These are phyloP conservation scores for Kryphioiulus occultus DNA, from an alignment of 2,888 invertebrate genomes.

Conservation along the genomic window DNA sequence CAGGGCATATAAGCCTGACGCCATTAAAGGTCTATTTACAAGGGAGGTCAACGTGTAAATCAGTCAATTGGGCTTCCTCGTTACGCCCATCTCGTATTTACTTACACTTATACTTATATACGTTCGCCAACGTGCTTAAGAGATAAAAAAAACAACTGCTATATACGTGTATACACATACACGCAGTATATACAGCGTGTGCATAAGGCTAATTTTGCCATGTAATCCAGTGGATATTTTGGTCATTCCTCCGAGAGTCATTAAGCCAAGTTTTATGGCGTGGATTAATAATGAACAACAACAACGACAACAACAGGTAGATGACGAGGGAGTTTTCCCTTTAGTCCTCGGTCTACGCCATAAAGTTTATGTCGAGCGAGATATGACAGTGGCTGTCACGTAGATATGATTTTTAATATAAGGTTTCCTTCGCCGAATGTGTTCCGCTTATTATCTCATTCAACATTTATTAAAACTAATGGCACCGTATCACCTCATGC, in stretches of 20 bases:
- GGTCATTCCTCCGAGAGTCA: conserved; percentile 5
- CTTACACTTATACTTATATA: too few species aligned
- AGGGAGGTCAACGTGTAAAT: conserved; percentile 30
- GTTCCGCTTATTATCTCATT: background rate
- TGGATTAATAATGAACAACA: background rate
- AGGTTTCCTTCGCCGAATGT: background rate
- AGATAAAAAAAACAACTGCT: background rate
- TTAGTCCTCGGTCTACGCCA: background rate
- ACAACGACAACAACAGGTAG: background rate
- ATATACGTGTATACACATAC: too few species aligned
- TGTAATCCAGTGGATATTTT: background rate
- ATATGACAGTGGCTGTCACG: background rate
- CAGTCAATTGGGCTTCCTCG: conserved; percentile 44
- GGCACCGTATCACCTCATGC: background rate
- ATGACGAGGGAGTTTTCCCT: background rate
- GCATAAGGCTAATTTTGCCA: background rate
- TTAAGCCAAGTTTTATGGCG: background rate
- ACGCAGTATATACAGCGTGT: too few species aligned
- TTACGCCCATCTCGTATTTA: conserved; percentile 40
- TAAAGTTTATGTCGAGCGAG: background rate
- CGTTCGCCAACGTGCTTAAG: background rate
- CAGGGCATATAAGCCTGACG: background rate
- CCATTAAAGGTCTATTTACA: background rate
- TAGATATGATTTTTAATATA: background rate
- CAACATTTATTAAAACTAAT: background rate